Conservation (phyloP, 2,888 invertebrate species). For the Latrodectus hesperus region DNA sequence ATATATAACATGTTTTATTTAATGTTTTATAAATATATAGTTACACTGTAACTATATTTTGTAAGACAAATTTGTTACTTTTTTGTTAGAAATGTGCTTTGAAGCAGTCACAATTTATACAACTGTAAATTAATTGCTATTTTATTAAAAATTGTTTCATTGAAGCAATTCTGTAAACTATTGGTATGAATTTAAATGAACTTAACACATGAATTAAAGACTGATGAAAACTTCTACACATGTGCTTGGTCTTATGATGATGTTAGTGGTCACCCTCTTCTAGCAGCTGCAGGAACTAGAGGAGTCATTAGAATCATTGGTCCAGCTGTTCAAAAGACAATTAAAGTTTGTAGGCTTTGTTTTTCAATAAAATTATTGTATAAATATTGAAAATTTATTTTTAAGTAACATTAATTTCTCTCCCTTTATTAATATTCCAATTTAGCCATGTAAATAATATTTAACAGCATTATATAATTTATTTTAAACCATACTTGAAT, state of each 20-base stretch:
- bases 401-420: background rate
- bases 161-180: background rate
- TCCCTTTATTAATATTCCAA: no score
- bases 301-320: conserved; percentile 93
- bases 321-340: conserved; percentile 86
- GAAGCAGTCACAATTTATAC: no score
- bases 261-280: conserved; percentile 84
- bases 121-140: no score
- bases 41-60: no score
- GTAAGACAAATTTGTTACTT: no score
- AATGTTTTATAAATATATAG: no score
- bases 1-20: no score
- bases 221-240: conserved; percentile 96
- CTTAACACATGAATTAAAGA: conserved; percentile 76
- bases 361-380: background rate
- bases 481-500: no score
- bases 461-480: no score
- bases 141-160: no score
- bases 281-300: conserved; percentile 93
- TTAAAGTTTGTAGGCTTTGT: conserved; percentile 77
- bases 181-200: background rate
- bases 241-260: conserved; percentile 96
- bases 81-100: no score
- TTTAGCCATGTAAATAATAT: no score
- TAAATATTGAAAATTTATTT: conserved; percentile 4